Conservation (phyloP, 2,888 invertebrate species). For the Drosophila pseudotalamancana region DNA sequence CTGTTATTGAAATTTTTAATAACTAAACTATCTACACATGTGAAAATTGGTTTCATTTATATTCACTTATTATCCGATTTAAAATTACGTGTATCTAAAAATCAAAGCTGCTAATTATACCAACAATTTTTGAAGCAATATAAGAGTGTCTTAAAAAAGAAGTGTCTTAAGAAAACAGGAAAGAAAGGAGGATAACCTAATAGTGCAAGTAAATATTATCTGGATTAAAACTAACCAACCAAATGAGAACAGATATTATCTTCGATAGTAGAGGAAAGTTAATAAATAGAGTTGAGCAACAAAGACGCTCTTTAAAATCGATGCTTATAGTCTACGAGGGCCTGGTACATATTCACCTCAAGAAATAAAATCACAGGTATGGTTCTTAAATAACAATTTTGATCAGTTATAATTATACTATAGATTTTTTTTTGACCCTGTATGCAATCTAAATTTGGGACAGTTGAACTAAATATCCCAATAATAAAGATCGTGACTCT, state of each 20-base stretch:
- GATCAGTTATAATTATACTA: constrained; percentile 20
- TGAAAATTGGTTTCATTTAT: neutral
- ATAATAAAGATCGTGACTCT: constrained; percentile 12
- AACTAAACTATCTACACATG: neutral
- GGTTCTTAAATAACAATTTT: constrained; percentile 40
- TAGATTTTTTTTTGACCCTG: constrained; percentile 30
- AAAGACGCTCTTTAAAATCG: neutral
- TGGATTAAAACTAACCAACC: neutral
- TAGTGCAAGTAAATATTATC: neutral
- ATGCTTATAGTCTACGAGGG: constrained; percentile 23
- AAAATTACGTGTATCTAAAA: constrained; percentile 4
- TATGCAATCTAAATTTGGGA: constrained; percentile 27
- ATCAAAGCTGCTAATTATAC: constrained; percentile 26
- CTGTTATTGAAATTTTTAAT: neutral
- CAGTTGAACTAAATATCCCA: constrained; percentile 20
- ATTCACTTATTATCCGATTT: too few relatives aligned
- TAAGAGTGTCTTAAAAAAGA: too few relatives aligned
- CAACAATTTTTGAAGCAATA: constrained; percentile 39
- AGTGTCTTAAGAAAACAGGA: too few relatives aligned
- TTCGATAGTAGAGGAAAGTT: neutral
- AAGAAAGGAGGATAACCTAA: neutral
- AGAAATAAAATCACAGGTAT: constrained; percentile 53
- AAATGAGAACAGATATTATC: too few relatives aligned
- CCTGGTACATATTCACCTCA: constrained; percentile 10
- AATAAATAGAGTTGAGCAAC: neutral